phyloP scores from a whole-genome alignment of 1,140 invertebrate species.

The Centruroides sculpturatus region DNA sequence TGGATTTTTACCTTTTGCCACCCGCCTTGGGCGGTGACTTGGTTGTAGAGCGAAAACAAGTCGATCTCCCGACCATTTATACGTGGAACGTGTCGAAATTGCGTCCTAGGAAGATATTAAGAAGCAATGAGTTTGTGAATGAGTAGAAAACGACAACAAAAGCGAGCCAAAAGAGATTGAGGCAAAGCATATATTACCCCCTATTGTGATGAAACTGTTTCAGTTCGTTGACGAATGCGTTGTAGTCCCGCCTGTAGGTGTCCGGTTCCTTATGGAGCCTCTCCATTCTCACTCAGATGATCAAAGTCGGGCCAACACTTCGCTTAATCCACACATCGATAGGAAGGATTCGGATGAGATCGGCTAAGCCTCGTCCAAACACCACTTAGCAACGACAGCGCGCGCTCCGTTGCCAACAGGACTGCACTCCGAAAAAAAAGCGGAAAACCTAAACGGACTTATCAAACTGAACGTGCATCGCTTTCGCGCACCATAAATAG shows the following conservation, averaged over 20 bases:
- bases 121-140: background rate
- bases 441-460: no score
- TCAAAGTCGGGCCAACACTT: no score
- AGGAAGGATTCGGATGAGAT: no score
- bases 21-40: slow-evolving; percentile 16
- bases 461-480: no score
- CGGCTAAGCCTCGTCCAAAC: no score
- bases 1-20: slow-evolving; percentile 13
- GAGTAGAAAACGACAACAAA: background rate
- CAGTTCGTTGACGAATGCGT: slow-evolving; percentile 15
- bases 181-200: slow-evolving; percentile 4
- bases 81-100: slow-evolving; percentile 14
- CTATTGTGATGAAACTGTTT: slow-evolving; percentile 16
- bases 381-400: no score
- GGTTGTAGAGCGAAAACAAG: slow-evolving; percentile 15
- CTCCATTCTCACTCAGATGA: slow-evolving; percentile 6
- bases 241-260: slow-evolving; percentile 12
- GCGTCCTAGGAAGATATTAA: slow-evolving; percentile 13
- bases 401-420: no score
- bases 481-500: no score
- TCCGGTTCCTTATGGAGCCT: slow-evolving; percentile 14
- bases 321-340: no score
- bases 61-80: slow-evolving; percentile 18
- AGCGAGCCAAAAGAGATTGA: background rate
- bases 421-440: no score